Conservation (phyloP, 2,888 invertebrate genomes). For the Xanthostigma xanthostigma region DNA sequence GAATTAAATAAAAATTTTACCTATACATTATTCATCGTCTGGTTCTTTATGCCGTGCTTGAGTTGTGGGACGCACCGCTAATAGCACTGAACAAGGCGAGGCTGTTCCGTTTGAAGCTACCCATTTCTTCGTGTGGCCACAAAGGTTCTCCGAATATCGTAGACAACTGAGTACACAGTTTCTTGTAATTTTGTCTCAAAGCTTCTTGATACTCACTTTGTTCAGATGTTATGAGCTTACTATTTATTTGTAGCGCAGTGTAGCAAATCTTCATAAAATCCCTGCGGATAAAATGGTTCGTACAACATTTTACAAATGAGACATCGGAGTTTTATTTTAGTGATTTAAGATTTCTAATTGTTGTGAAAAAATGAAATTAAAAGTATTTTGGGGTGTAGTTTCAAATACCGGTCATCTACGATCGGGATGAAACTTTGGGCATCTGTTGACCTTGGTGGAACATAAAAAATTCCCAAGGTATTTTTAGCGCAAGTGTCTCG, state of each 20-base stretch:
- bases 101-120: conserved; percentile 57
- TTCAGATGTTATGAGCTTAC: conserved; percentile 72
- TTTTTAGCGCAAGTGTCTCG: too few species aligned
- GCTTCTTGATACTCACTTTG: conserved; percentile 88
- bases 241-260: conserved; percentile 78
- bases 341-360: not conserved
- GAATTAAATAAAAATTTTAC: too few species aligned
- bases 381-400: conserved; percentile 2
- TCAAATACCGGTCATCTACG: too few species aligned
- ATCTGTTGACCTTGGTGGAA: too few species aligned
- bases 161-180: conserved; percentile 64
- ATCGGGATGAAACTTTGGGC: too few species aligned
- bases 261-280: conserved; percentile 85
- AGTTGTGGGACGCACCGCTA: conserved; percentile 64
- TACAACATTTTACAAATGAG: too few species aligned
- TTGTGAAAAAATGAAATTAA: not conserved
- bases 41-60: conserved; percentile 58
- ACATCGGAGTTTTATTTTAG: too few species aligned
- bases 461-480: too few species aligned
- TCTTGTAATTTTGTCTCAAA: conserved; percentile 71
- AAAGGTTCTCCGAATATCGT: conserved; percentile 59
- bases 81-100: conserved; percentile 65
- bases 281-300: conserved; percentile 33
- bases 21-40: too few species aligned
- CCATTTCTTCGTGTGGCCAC: conserved; percentile 42